These are phyloP conservation scores for Chorisops tibialis DNA, from an alignment of 2,888 invertebrate genomes.

Conservation along the genomic window DNA sequence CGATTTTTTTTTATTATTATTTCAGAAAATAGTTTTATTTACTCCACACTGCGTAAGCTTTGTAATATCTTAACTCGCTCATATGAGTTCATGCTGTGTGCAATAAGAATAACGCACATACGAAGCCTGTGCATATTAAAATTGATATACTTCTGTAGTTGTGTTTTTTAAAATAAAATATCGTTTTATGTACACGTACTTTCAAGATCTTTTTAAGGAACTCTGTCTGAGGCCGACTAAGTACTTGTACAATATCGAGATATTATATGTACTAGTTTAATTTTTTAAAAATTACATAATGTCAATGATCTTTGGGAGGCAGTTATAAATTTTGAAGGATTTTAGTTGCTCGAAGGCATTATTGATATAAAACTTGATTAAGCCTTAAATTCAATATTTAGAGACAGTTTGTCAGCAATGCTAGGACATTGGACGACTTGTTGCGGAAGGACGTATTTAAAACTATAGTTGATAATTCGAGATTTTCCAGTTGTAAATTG, in stretches of 20 bases:
- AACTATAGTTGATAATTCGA: too few relatives aligned
- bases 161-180: too few relatives aligned
- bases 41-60: too few relatives aligned
- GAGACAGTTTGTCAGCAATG: too few relatives aligned
- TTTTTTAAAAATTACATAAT: constrained; percentile 15
- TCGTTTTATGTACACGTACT: neutral
- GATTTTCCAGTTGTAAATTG: too few relatives aligned
- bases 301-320: constrained; percentile 22
- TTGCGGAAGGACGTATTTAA: neutral
- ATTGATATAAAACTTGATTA: neutral
- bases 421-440: neutral
- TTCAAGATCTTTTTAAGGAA: constrained; percentile 11
- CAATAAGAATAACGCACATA: too few relatives aligned
- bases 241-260: neutral
- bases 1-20: neutral
- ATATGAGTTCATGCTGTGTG: too few relatives aligned
- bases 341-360: constrained; percentile 10
- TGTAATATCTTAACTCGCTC: too few relatives aligned
- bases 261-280: neutral
- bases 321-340: constrained; percentile 15
- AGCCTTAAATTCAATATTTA: too few relatives aligned
- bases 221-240: constrained; percentile 5
- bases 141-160: too few relatives aligned
- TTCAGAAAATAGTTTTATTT: too few relatives aligned
- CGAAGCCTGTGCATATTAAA: too few relatives aligned